A percentile compares a stretch with the other conserved stretches of the same genome.
Evolutionary conservation across 2,113 vertebrate species (phyloP).

Genomic region (Sminthopsis crassicaudata): DNA sequence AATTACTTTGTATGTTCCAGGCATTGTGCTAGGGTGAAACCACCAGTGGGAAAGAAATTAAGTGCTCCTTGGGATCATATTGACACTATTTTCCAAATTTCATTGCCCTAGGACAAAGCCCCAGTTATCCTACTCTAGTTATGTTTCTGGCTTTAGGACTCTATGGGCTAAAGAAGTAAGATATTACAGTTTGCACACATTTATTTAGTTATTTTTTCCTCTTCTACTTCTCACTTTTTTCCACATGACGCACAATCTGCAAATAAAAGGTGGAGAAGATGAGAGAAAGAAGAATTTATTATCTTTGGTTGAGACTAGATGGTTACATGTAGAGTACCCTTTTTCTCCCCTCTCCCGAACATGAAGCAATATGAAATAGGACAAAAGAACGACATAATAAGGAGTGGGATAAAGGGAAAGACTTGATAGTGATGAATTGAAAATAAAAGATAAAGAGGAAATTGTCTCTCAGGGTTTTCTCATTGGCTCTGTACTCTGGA

Average conservation of each 20-base stretch:
- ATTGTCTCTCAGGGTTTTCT: background rate
- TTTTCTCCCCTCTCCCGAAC: background rate
- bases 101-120: background rate
- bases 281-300: background rate
- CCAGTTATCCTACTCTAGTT: background rate
- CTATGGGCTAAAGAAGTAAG: background rate
- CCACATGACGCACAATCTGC: background rate
- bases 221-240: background rate
- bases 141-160: background rate
- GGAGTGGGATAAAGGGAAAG: background rate
- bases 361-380: background rate
- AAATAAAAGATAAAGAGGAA: background rate
- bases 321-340: background rate
- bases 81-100: background rate
- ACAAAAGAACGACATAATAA: background rate
- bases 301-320: background rate
- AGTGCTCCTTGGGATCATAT: background rate
- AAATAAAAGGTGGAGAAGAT: slow-evolving; percentile 11
- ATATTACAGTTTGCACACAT: background rate
- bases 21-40: background rate
- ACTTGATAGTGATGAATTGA: background rate
- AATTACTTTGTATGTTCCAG: background rate
- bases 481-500: background rate
- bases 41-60: background rate
- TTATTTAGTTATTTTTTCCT: background rate